Evolutionary conservation across 2,888 invertebrate genomes (phyloP), one percentile per base, ranked within the genome.

Genomic region (Yponomeuta sedellus): DNA sequence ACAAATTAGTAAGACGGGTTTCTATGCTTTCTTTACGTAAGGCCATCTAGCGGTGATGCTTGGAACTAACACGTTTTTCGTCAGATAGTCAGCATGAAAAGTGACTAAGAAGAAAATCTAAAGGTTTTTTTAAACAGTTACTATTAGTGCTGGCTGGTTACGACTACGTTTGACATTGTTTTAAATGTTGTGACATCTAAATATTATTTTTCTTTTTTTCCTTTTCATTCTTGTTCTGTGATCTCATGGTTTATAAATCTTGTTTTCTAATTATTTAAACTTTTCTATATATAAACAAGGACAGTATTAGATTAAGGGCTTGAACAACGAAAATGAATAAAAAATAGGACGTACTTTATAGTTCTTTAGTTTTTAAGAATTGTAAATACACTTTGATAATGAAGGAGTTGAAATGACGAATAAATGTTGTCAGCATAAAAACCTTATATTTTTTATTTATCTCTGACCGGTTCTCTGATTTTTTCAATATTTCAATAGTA

Each of bases 251-350:
- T 34, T 34, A 6, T 34, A 5, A 52, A 16, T 16, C 12, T 52
- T 52, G 2, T 52, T 5, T 52, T 52, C 8, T 52, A 52, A 34
- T 8, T 52, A 52, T 52, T 52, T 16, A 52, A 52, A 12, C 44
- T 5, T 52, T 52, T 52, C 4, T 16, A 52, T 52, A 8, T 52
- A 52, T 52, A 52, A 52, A 52, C 44, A 34, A 75, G 85, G 86
- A 83, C 86, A 88, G 88, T 88, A 85, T 74, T 85, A 86, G 81
- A 69, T 70, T 73, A 68, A 82, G 82, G 80, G 81, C 44, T 75
- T 69, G 73, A 59, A 52, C 44, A 64, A 22, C 52, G 73, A 81
- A 82, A 82, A 81, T 77, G 76, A 80, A 78, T 75, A 78, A 82
- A 82, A 83, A 82, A 80, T 70, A 70, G 79, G 79, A 74, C 72